Conservation (phyloP, 2,113 vertebrate genomes). For the Oncorhynchus keta region DNA sequence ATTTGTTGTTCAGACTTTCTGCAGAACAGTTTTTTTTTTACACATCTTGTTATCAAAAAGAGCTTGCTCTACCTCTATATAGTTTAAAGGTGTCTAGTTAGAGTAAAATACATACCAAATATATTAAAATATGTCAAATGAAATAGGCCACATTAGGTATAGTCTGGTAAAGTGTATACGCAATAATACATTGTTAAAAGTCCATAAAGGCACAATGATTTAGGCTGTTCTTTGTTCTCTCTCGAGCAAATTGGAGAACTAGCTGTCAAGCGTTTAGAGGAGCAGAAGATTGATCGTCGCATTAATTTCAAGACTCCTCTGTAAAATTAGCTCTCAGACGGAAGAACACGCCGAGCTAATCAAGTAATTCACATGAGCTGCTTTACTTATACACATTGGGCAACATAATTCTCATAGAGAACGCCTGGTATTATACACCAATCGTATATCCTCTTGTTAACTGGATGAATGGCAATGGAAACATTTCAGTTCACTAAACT, state of each 20-base stretch:
- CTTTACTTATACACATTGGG: too few species aligned
- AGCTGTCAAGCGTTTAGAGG: slow-evolving; percentile 58
- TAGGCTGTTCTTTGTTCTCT: slow-evolving; percentile 61
- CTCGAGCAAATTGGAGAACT: slow-evolving; percentile 55
- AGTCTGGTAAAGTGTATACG: not conserved
- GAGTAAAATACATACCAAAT: too few species aligned
- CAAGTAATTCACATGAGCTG: not conserved
- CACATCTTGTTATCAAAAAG: too few species aligned
- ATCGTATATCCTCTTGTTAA: too few species aligned
- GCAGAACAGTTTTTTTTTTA: not conserved
- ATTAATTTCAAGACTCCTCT: slow-evolving; percentile 52
- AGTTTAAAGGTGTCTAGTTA: too few species aligned
- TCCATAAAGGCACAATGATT: slow-evolving; percentile 2
- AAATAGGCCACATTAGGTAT: not conserved
- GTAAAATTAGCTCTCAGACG: not conserved
- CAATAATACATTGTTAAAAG: not conserved
- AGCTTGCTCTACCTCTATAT: too few species aligned
- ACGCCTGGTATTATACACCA: too few species aligned
- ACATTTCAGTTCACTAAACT: too few species aligned
- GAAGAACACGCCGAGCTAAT: not conserved
- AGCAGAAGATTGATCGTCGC: slow-evolving; percentile 66
- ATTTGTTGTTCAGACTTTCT: not conserved
- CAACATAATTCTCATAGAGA: too few species aligned
- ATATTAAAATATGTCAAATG: too few species aligned
- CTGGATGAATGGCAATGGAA: too few species aligned